A percentile compares a stretch with the other conserved stretches of the same genome.
Conservation (phyloP, 2,888 invertebrate species). For the Norana najaformis region DNA sequence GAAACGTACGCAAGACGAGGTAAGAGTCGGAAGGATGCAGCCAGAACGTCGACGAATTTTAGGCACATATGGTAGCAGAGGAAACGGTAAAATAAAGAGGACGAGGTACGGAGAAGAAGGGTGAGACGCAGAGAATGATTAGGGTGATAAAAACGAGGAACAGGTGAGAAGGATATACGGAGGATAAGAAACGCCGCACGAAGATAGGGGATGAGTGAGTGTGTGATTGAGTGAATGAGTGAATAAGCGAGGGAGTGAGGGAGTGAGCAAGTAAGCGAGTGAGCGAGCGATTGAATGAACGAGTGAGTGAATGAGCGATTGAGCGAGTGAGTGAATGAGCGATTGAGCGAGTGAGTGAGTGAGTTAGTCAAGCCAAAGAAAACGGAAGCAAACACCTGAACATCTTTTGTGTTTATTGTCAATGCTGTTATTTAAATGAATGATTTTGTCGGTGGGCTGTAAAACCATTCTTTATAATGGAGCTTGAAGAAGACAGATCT, state of each 20-base stretch:
- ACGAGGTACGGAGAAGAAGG: not conserved
- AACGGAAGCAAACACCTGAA: not conserved
- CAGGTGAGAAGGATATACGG: not conserved
- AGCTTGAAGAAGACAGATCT: too few species aligned
- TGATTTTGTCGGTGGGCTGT: too few species aligned
- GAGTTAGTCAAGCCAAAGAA: not conserved
- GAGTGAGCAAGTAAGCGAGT: too few species aligned
- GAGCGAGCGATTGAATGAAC: too few species aligned
- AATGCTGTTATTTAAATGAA: too few species aligned
- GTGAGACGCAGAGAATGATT: not conserved
- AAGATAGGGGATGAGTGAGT: not conserved
- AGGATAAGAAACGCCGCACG: not conserved
- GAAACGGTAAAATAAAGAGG: not conserved
- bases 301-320: too few species aligned
- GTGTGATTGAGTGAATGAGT: too few species aligned
- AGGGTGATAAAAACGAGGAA: too few species aligned
- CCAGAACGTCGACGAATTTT: not conserved
- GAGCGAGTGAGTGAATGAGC: not conserved
- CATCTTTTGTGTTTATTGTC: too few species aligned
- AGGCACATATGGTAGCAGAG: not conserved
- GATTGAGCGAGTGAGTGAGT: not conserved
- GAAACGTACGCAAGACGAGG: not conserved
- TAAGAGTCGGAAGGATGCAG: not conserved
- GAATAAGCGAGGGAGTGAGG: not conserved
- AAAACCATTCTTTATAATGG: too few species aligned